Percentiles rank a stretch among this genome's conserved stretches.
These are phyloP conservation scores for Zootermopsis nevadensis DNA, from an alignment of 2,888 invertebrate genomes.

Conservation along the genomic window DNA sequence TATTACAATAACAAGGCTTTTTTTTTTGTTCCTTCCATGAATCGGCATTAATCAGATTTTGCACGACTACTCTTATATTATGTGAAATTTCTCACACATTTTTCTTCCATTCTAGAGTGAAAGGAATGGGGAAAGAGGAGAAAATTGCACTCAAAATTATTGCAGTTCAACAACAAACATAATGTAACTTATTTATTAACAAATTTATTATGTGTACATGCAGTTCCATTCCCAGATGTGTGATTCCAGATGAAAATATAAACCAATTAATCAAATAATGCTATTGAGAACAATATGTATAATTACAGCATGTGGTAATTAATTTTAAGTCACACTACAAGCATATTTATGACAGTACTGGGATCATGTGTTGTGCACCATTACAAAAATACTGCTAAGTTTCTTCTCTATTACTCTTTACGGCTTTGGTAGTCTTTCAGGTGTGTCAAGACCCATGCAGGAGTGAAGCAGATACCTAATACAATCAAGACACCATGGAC, in stretches of 20 bases:
- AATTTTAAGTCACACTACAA: too few relatives aligned
- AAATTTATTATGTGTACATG: not conserved
- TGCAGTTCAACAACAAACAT: not conserved
- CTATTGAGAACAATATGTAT: not conserved
- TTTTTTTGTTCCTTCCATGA: too few relatives aligned
- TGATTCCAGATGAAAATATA: not conserved
- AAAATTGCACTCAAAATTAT: too few relatives aligned
- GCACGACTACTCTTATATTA: too few relatives aligned
- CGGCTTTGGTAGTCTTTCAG: not conserved
- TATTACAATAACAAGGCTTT: too few relatives aligned
- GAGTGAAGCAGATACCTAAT: conserved; percentile 26
- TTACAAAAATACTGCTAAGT: not conserved
- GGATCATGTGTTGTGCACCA: not conserved
- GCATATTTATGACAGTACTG: not conserved
- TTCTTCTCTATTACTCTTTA: not conserved
- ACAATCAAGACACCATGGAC: conserved; percentile 37
- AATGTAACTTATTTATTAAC: not conserved
- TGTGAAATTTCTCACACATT: too few relatives aligned
- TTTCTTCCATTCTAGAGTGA: too few relatives aligned
- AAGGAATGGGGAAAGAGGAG: too few relatives aligned
- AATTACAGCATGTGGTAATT: not conserved
- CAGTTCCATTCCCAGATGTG: not conserved
- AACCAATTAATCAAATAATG: not conserved
- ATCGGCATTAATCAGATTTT: too few relatives aligned
- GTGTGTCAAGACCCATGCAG: conserved; percentile 35